Evolutionary conservation across 2,888 invertebrate species (phyloP).

Genomic region (Hydropsyche betteni): DNA sequence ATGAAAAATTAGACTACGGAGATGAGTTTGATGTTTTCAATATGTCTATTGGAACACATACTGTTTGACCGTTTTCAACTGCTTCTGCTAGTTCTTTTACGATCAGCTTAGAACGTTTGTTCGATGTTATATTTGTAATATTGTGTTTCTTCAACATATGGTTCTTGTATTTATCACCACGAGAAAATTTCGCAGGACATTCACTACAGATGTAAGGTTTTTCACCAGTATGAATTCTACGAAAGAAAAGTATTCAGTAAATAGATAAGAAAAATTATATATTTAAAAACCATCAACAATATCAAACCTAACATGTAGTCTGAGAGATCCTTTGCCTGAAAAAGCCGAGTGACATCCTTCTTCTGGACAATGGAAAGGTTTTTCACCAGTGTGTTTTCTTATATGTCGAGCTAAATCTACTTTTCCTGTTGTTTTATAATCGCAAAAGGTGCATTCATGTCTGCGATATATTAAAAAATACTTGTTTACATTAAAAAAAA

Average conservation of each 20-base stretch:
- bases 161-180: slow-evolving; percentile 47
- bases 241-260: slow-evolving; percentile 32
- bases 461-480: slow-evolving; percentile 23
- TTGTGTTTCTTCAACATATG: slow-evolving; percentile 50
- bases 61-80: slow-evolving; percentile 12
- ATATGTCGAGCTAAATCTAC: slow-evolving; percentile 46
- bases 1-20: no score
- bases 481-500: not conserved
- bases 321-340: slow-evolving; percentile 47
- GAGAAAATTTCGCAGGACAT: slow-evolving; percentile 47
- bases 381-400: slow-evolving; percentile 49
- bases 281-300: not conserved
- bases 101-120: slow-evolving; percentile 43
- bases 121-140: slow-evolving; percentile 38
- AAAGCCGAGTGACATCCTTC: slow-evolving; percentile 48
- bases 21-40: slow-evolving; percentile 1
- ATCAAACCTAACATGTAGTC: slow-evolving; percentile 46
- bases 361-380: slow-evolving; percentile 46
- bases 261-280: not conserved
- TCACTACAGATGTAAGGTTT: slow-evolving; percentile 47
- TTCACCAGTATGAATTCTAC: slow-evolving; percentile 49
- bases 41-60: slow-evolving; percentile 25
- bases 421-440: slow-evolving; percentile 46
- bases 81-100: slow-evolving; percentile 34
- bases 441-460: slow-evolving; percentile 49